phyloP scores from a whole-genome alignment of 2,113 vertebrate species.

The Rostratula benghalensis region DNA sequence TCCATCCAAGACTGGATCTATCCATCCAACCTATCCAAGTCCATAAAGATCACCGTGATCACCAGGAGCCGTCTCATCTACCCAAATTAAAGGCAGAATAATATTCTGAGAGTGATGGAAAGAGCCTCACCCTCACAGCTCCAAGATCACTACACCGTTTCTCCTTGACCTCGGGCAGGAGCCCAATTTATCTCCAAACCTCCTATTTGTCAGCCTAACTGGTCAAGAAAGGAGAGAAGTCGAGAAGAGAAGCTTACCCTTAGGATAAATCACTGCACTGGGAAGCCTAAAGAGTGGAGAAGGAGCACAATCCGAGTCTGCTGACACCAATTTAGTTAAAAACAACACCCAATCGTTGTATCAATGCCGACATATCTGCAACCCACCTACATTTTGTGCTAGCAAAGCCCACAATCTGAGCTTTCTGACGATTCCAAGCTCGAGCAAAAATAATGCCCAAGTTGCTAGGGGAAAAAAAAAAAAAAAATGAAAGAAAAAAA shows the following conservation, averaged over 20 bases:
- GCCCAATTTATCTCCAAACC: not conserved
- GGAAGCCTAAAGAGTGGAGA: not conserved
- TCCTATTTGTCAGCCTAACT: not conserved
- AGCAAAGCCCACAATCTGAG: slow-evolving; percentile 31
- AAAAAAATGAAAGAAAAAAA: not conserved
- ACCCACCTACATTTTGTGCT: slow-evolving; percentile 45
- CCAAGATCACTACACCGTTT: not conserved
- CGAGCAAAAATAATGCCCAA: slow-evolving; percentile 29
- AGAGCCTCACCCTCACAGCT: not conserved
- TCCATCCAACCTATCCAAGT: not conserved
- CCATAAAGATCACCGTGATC: not conserved
- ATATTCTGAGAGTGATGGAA: not conserved
- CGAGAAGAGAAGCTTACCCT: not conserved
- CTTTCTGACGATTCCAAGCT: slow-evolving; percentile 5
- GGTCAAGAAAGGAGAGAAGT: not conserved
- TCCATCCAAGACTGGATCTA: no score
- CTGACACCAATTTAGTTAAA: not conserved
- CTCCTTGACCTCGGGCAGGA: not conserved
- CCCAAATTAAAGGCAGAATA: not conserved
- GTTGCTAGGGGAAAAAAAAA: not conserved
- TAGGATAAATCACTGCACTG: not conserved
- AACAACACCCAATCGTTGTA: slow-evolving; percentile 19
- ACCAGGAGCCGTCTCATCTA: not conserved
- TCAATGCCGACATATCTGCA: not conserved
- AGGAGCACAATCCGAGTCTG: not conserved